phyloP scores from a whole-genome alignment of 92 coral and sea anemone genomes.

The Actinernus sp. region DNA sequence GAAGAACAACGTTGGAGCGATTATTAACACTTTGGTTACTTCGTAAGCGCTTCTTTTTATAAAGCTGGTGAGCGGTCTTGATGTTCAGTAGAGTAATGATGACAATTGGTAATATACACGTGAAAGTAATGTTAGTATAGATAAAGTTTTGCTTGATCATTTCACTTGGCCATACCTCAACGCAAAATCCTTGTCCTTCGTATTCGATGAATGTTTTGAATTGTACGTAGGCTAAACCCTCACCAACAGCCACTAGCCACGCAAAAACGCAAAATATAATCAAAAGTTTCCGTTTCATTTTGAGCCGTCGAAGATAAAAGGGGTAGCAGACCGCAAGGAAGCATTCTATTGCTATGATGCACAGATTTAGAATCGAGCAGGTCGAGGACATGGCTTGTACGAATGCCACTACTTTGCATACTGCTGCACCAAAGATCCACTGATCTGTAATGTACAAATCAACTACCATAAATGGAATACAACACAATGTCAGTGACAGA shows the following conservation, averaged over 20 bases:
- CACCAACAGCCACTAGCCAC: slow-evolving; percentile 46
- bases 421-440: slow-evolving; percentile 66
- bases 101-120: slow-evolving; percentile 18
- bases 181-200: slow-evolving; percentile 36
- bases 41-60: slow-evolving; percentile 6
- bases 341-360: slow-evolving; percentile 66
- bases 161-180: slow-evolving; percentile 36
- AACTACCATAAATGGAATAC: slow-evolving; percentile 58
- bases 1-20: slow-evolving; percentile 4
- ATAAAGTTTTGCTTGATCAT: slow-evolving; percentile 1
- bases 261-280: slow-evolving; percentile 32
- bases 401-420: slow-evolving; percentile 63
- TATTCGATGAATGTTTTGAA: neutral
- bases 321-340: slow-evolving; percentile 82
- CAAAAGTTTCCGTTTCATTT: slow-evolving; percentile 12
- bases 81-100: slow-evolving; percentile 26
- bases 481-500: slow-evolving; percentile 62
- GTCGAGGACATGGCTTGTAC: slow-evolving; percentile 44
- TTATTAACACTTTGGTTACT: neutral
- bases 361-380: slow-evolving; percentile 54
- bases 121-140: slow-evolving; percentile 3
- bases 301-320: slow-evolving; percentile 59
- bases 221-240: slow-evolving; percentile 16
- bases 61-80: slow-evolving; percentile 4
- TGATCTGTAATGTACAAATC: slow-evolving; percentile 58